Conservation (phyloP, 2,113 vertebrate species). For the Aegithalos caudatus region DNA sequence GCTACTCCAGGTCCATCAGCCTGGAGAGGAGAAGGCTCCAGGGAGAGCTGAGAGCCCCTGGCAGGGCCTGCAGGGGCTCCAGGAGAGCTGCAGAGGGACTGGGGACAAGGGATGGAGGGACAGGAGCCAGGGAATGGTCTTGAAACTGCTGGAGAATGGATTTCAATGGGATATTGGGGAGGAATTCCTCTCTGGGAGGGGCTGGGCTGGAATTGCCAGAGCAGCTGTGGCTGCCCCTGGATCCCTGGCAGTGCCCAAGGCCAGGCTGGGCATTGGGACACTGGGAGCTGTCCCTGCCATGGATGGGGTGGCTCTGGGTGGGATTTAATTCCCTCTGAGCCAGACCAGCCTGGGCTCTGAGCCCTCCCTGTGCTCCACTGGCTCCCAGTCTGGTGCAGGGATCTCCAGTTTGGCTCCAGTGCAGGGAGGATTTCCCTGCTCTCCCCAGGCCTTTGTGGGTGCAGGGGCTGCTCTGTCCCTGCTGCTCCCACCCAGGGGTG, state of each 20-base stretch:
- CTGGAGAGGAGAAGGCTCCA: neutral
- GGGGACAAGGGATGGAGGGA: neutral
- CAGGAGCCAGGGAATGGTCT: neutral
- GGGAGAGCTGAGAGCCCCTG: neutral
- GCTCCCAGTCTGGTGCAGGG: neutral
- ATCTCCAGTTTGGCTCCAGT: accelerated
- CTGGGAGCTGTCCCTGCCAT: neutral
- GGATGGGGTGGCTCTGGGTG: neutral
- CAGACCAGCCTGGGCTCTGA: neutral
- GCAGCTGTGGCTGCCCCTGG: neutral
- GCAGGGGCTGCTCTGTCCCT: neutral
- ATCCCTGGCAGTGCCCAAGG: neutral
- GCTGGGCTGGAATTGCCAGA: neutral
- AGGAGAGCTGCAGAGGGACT: neutral
- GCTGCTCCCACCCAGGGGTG: neutral
- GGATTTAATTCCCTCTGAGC: neutral
- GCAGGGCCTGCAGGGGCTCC: neutral
- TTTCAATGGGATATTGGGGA: no score
- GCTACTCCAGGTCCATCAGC: neutral
- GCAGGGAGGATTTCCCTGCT: accelerated
- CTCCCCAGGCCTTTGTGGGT: neutral
- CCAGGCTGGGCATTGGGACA: neutral
- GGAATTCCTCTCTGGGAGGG: neutral
- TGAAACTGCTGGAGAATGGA: no score
- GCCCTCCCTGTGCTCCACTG: no score